phyloP scores from a whole-genome alignment of 2,797 vertebrate species.

The Acanthiza pusilla region DNA sequence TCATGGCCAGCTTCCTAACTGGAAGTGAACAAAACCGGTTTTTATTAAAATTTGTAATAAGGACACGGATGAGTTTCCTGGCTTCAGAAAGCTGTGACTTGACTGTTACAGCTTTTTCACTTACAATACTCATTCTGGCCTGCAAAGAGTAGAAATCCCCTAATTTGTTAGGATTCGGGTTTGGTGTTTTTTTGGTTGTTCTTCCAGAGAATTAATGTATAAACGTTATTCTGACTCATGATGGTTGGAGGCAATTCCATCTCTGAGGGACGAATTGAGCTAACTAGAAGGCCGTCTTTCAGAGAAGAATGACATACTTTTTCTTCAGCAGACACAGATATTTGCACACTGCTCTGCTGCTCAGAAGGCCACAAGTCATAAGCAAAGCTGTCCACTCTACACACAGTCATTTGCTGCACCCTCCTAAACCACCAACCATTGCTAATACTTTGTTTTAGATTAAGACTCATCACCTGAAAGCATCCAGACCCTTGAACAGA shows the following conservation, averaged over 20 bases:
- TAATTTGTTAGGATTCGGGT: not conserved
- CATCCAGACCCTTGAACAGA: slow-evolving; percentile 91
- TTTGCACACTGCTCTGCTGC: not conserved
- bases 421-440: not conserved
- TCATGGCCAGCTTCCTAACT: not conserved
- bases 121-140: not conserved
- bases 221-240: not conserved
- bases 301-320: not conserved
- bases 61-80: too few species aligned
- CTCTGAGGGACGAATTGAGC: not conserved
- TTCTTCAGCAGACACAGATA: not conserved
- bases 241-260: not conserved
- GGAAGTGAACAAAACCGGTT: not conserved
- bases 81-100: not conserved
- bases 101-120: not conserved
- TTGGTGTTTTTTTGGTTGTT: not conserved
- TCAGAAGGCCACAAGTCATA: not conserved
- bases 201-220: not conserved
- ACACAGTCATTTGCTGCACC: not conserved
- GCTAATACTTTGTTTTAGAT: not conserved
- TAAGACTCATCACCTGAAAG: slow-evolving; percentile 83
- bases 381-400: not conserved
- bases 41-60: not conserved
- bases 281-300: not conserved
- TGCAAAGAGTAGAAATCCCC: not conserved